These are phyloP conservation scores for Hylomyscus alleni DNA, from an alignment of 2,797 vertebrate genomes.

Conservation along the genomic window DNA sequence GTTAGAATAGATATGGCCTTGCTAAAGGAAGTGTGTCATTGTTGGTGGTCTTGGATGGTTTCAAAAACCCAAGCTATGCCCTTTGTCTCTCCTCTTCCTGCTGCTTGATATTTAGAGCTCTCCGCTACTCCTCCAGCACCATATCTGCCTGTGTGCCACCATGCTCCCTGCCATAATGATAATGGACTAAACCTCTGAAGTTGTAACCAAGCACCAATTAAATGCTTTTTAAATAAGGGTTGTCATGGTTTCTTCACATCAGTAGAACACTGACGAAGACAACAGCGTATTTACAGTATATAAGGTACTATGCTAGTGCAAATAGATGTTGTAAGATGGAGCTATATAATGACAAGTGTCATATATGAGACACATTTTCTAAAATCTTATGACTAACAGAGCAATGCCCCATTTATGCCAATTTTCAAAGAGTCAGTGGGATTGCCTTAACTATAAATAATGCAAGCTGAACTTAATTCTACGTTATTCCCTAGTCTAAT, in stretches of 20 bases:
- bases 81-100: background rate
- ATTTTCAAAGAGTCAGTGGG: background rate
- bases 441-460: background rate
- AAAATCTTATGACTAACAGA: background rate
- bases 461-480: background rate
- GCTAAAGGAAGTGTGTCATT: background rate
- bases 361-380: background rate
- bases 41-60: background rate
- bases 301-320: background rate
- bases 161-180: background rate
- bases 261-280: background rate
- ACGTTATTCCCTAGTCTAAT: slow-evolving; percentile 1
- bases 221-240: background rate
- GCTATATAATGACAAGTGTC: background rate
- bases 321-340: background rate
- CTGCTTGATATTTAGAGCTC: background rate
- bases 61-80: background rate
- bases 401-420: background rate
- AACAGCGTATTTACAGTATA: background rate
- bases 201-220: background rate
- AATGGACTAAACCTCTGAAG: background rate
- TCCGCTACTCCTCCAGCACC: background rate
- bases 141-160: background rate
- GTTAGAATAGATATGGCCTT: background rate
- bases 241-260: background rate